Evolutionary conservation across 92 coral and sea anemone genomes (phyloP).

Genomic region (Virgularia gustaviana): DNA sequence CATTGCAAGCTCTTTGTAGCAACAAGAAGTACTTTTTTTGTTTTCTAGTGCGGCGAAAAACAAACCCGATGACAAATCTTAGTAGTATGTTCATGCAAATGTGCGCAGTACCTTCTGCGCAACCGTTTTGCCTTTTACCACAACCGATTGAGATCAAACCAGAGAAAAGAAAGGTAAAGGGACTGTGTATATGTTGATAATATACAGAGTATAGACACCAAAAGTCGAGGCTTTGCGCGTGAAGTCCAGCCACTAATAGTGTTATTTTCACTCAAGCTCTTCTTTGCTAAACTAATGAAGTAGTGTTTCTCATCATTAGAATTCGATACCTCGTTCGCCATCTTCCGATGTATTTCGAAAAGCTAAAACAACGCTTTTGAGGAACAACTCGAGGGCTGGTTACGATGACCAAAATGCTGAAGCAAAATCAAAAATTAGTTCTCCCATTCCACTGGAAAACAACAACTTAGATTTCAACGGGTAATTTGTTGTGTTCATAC

Average conservation of each 20-base stretch:
- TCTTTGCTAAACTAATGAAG: background rate
- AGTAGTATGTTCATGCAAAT: constrained; percentile 31
- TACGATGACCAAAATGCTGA: constrained; percentile 17
- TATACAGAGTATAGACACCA: background rate
- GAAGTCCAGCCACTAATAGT: too few species aligned
- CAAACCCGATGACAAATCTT: constrained; percentile 29
- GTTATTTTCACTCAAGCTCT: too few species aligned
- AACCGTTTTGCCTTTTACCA: constrained; percentile 24
- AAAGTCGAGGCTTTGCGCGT: too few species aligned
- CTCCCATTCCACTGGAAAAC: constrained; percentile 15
- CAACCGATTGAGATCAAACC: background rate
- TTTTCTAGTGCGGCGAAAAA: background rate
- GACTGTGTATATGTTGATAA: background rate
- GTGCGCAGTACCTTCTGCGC: background rate
- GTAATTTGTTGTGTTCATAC: background rate
- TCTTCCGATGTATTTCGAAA: constrained; percentile 17
- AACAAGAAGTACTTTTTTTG: background rate
- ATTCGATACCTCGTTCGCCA: constrained; percentile 13
- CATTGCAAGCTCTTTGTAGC: background rate
- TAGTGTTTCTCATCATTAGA: background rate
- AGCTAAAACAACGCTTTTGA: constrained; percentile 11
- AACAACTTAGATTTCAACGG: constrained; percentile 23
- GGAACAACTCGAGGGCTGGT: background rate
- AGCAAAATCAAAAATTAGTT: constrained; percentile 15
- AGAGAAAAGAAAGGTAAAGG: constrained; percentile 14